Evolutionary conservation across 2,113 vertebrate species (phyloP).

Genomic region (Amazona guildingii): DNA sequence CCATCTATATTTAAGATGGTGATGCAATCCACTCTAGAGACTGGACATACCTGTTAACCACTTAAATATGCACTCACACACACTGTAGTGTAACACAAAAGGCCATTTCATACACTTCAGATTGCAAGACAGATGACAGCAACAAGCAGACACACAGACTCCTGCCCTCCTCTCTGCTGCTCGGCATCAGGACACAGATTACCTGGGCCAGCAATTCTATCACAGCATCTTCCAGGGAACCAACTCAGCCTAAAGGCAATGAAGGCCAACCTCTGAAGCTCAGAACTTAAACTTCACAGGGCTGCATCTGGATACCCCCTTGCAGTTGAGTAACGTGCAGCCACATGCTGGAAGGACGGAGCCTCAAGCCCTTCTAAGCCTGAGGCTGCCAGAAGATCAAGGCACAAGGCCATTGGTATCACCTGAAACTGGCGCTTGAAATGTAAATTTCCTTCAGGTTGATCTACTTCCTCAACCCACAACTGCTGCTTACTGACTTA

Average conservation of each 20-base stretch:
- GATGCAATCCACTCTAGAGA: background rate
- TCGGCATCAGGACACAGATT: background rate
- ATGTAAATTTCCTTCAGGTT: background rate
- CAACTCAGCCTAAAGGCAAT: background rate
- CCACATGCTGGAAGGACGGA: background rate
- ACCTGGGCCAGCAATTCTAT: constrained; percentile 29
- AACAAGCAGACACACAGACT: constrained; percentile 39
- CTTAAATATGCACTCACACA: background rate
- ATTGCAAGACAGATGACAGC: constrained; percentile 31
- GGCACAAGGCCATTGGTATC: background rate
- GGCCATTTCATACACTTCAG: constrained; percentile 16
- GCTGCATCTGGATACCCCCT: background rate
- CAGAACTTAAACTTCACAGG: background rate
- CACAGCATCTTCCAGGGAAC: constrained; percentile 12
- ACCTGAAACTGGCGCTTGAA: background rate
- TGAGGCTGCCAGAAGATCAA: background rate
- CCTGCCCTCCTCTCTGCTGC: background rate
- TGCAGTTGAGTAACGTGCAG: background rate
- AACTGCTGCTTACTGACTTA: background rate
- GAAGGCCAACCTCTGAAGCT: background rate
- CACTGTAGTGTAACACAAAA: background rate
- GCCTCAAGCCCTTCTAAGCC: background rate
- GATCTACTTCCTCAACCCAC: background rate
- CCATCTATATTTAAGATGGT: background rate
- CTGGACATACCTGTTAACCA: constrained; percentile 17